These are phyloP conservation scores for Melitaea cinxia DNA, from an alignment of 1,140 invertebrate species.

Conservation along the genomic window DNA sequence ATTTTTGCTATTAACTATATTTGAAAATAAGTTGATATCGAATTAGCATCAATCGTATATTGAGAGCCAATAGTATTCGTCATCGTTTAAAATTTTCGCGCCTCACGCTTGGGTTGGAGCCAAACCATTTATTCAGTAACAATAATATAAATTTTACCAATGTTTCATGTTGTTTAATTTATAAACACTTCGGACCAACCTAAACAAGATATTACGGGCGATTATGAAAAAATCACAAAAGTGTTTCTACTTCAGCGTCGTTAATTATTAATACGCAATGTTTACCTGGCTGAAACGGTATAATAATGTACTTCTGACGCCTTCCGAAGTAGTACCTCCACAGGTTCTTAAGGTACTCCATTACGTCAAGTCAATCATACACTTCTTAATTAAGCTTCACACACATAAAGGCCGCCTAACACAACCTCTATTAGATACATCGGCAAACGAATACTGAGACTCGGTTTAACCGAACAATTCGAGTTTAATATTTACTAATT, in stretches of 20 bases:
- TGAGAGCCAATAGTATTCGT: conserved; percentile 36
- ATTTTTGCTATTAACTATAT: not conserved
- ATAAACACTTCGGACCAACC: conserved; percentile 12
- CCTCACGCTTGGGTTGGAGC: conserved; percentile 34
- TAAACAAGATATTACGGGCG: not conserved
- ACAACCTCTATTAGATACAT: not conserved
- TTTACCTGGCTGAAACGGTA: conserved; percentile 74
- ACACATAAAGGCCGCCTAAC: not conserved
- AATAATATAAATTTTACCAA: conserved; percentile 25
- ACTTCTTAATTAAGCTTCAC: conserved; percentile 4
- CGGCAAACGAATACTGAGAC: conserved; percentile 5
- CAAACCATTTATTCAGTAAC: conserved; percentile 30
- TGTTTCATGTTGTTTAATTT: conserved; percentile 20
- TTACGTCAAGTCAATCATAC: conserved; percentile 35
- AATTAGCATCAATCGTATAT: conserved; percentile 17
- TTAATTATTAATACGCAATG: not conserved
- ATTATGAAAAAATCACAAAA: not conserved
- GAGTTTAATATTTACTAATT: conserved; percentile 49
- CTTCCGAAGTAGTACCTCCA: conserved; percentile 66
- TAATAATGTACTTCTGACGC: conserved; percentile 61
- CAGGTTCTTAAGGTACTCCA: conserved; percentile 69
- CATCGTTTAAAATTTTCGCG: conserved; percentile 50
- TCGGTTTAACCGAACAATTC: not conserved
- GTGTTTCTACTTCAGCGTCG: not conserved
- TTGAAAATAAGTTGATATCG: not conserved